phyloP scores from a whole-genome alignment of 2,113 vertebrate genomes.

The Cranoglanis bouderius region DNA sequence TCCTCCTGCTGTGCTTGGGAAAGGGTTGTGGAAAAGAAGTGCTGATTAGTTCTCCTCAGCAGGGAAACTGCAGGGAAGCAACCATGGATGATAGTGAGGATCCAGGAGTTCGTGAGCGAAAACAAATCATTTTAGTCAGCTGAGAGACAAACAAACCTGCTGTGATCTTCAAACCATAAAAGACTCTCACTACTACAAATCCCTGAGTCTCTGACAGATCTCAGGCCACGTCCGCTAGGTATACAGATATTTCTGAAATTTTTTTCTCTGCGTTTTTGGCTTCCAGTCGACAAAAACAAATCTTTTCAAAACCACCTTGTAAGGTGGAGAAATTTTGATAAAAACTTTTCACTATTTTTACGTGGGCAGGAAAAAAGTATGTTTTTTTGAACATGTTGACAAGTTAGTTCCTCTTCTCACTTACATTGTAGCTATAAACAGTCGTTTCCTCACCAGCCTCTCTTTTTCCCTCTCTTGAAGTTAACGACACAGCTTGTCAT shows the following conservation, averaged over 20 bases:
- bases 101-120: not conserved
- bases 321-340: not conserved
- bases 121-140: slow-evolving; percentile 21
- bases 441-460: too few species aligned
- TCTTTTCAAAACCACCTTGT: not conserved
- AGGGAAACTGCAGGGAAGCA: slow-evolving; percentile 19
- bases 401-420: too few species aligned
- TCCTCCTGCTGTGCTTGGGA: slow-evolving; percentile 39
- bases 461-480: too few species aligned
- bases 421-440: too few species aligned
- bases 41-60: slow-evolving; percentile 42
- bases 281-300: not conserved
- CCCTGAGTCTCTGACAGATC: not conserved
- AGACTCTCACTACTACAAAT: not conserved
- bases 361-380: not conserved
- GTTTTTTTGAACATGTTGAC: not conserved
- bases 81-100: not conserved
- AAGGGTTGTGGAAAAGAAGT: slow-evolving; percentile 42
- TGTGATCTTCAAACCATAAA: slow-evolving; percentile 34
- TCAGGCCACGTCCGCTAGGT: too few species aligned
- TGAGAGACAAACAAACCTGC: slow-evolving; percentile 6
- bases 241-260: not conserved
- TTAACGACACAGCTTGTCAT: too few species aligned
- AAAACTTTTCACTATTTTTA: not conserved
- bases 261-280: not conserved